These are phyloP conservation scores for Antennarius maculatus DNA, from an alignment of 2,797 vertebrate genomes.

Conservation along the genomic window DNA sequence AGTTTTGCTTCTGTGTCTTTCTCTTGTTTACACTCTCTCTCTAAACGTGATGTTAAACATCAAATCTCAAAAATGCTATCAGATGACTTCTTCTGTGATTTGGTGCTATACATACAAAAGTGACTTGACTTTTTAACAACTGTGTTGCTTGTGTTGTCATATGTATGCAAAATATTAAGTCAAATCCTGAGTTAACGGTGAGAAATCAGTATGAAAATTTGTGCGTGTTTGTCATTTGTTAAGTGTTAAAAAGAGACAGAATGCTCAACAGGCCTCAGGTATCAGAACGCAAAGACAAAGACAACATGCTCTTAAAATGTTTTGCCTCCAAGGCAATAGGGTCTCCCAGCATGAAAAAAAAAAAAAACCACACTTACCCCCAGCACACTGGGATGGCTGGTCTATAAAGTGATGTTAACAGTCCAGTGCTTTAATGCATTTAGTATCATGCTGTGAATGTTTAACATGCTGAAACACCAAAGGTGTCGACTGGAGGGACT, in stretches of 20 bases:
- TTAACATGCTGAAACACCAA: conserved; percentile 89
- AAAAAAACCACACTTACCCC: conserved; percentile 64
- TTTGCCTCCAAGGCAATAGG: conserved; percentile 55
- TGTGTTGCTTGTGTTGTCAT: conserved; percentile 27
- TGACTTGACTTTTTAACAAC: neutral
- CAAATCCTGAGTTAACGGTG: conserved; percentile 31
- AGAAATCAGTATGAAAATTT: conserved; percentile 58
- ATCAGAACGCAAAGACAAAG: conserved; percentile 64
- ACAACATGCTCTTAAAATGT: conserved; percentile 57
- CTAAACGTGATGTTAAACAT: too few relatives aligned
- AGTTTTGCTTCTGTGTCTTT: conserved; percentile 65
- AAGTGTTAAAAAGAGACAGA: conserved; percentile 23
- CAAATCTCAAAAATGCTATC: too few relatives aligned
- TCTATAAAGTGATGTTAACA: conserved; percentile 86
- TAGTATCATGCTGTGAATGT: conserved; percentile 87
- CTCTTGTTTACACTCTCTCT: neutral
- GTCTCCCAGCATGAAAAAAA: conserved; percentile 68
- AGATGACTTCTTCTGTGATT: too few relatives aligned
- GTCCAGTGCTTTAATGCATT: conserved; percentile 84
- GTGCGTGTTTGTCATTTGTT: conserved; percentile 54
- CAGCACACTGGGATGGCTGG: conserved; percentile 69
- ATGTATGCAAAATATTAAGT: conserved; percentile 38
- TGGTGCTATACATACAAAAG: too few relatives aligned
- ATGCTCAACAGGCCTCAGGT: conserved; percentile 37
- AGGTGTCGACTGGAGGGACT: conserved; percentile 79